Conservation (phyloP, 2,797 vertebrate genomes). For the Podargus strigoides region DNA sequence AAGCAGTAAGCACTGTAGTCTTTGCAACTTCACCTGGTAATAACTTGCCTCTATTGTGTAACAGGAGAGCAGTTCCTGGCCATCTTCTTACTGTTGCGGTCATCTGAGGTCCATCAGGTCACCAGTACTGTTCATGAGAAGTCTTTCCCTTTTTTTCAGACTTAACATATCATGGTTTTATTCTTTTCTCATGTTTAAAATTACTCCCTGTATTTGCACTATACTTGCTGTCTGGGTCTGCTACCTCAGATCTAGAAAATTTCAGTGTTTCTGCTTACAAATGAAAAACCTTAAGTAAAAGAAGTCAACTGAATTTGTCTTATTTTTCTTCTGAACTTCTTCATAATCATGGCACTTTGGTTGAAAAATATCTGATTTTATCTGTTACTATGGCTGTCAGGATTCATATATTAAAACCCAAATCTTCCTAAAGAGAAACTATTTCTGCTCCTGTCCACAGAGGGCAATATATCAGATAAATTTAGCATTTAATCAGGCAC, state of each 20-base stretch:
- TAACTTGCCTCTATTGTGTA: constrained; percentile 21
- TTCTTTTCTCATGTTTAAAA: neutral
- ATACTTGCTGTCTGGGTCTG: neutral
- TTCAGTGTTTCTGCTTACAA: neutral
- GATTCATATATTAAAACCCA: neutral
- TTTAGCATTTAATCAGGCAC: neutral
- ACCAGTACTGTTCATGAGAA: neutral
- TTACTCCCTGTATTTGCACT: neutral
- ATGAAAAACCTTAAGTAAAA: neutral
- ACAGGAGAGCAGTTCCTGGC: neutral
- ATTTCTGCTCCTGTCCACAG: neutral
- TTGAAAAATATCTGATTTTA: neutral
- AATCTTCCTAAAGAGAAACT: neutral
- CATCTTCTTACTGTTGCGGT: neutral
- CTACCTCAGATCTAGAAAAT: neutral
- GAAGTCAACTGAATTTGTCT: neutral
- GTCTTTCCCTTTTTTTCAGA: neutral
- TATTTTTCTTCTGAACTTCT: neutral
- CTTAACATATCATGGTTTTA: neutral
- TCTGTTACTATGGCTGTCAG: neutral
- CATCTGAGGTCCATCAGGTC: neutral
- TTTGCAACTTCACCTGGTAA: constrained; percentile 41
- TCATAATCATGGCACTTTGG: neutral
- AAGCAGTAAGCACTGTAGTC: constrained; percentile 24
- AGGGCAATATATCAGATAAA: neutral